Conservation (phyloP, 2,797 vertebrate species). For the Manis pentadactyla region DNA sequence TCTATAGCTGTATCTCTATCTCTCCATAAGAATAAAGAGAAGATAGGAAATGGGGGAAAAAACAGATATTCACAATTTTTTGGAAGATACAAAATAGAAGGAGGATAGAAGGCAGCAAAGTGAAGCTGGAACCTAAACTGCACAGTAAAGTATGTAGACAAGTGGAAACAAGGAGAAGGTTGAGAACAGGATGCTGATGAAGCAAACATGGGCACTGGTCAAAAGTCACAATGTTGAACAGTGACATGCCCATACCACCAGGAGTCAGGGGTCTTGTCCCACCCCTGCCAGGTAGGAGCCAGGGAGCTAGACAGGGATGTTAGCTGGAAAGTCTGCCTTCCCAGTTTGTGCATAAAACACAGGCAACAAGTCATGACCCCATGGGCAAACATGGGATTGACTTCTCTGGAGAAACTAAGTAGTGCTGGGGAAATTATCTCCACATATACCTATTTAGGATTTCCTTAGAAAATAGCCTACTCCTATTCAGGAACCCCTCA, state of each 20-base stretch:
- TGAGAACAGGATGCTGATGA: not conserved
- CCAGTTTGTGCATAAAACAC: not conserved
- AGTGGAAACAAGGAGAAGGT: not conserved
- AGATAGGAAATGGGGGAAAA: not conserved
- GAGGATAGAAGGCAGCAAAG: not conserved
- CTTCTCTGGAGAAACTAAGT: not conserved
- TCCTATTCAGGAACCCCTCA: not conserved
- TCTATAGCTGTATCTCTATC: not conserved
- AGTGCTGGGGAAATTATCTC: not conserved
- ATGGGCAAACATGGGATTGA: not conserved
- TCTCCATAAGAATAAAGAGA: not conserved
- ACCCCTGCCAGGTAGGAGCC: not conserved
- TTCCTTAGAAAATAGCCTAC: not conserved
- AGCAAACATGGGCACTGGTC: not conserved
- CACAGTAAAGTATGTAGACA: not conserved
- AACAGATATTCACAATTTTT: not conserved
- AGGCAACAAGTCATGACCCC: not conserved
- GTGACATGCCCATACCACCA: fast-evolving
- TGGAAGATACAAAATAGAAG: not conserved
- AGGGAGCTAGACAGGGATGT: not conserved
- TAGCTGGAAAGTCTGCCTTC: not conserved
- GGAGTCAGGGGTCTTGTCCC: not conserved
- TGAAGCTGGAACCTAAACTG: not conserved
- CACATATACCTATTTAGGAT: not conserved
- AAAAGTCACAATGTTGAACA: no score